These are phyloP conservation scores for Excalfactoria chinensis DNA, from an alignment of 2,113 vertebrate species.

Conservation along the genomic window DNA sequence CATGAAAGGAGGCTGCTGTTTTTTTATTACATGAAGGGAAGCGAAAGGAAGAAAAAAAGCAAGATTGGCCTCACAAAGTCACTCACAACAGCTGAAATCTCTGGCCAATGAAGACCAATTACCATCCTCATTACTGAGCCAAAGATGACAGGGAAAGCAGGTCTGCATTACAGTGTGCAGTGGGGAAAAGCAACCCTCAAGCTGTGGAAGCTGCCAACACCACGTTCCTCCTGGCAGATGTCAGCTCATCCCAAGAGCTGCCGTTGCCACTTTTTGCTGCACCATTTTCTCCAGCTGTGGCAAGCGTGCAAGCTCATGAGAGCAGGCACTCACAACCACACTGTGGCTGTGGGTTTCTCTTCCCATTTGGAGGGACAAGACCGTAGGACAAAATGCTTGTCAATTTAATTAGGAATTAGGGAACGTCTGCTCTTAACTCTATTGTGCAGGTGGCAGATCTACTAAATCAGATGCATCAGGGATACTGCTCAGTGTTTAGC, in stretches of 20 bases:
- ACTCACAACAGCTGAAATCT: not conserved
- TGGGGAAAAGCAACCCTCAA: not conserved
- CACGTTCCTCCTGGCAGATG: not conserved
- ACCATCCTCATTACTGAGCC: not conserved
- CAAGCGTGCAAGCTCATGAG: not conserved
- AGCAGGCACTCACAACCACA: not conserved
- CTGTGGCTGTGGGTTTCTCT: not conserved
- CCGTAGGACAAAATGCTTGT: not conserved
- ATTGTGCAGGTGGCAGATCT: not conserved
- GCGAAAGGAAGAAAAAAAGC: not conserved
- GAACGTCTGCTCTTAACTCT: conserved; percentile 18
- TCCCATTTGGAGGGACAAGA: not conserved
- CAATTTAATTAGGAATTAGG: conserved; percentile 6
- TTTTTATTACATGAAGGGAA: not conserved
- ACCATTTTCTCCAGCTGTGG: not conserved
- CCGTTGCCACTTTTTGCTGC: not conserved
- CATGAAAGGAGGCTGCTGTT: not conserved
- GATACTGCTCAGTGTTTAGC: not conserved
- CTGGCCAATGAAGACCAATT: conserved; percentile 13
- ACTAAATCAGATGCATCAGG: not conserved
- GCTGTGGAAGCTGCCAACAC: not conserved
- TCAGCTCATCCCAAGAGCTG: not conserved
- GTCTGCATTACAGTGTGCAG: not conserved
- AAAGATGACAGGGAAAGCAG: not conserved
- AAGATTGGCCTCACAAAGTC: not conserved